Conservation (phyloP, 2,797 vertebrate genomes). For the Sebastes taczanowskii region DNA sequence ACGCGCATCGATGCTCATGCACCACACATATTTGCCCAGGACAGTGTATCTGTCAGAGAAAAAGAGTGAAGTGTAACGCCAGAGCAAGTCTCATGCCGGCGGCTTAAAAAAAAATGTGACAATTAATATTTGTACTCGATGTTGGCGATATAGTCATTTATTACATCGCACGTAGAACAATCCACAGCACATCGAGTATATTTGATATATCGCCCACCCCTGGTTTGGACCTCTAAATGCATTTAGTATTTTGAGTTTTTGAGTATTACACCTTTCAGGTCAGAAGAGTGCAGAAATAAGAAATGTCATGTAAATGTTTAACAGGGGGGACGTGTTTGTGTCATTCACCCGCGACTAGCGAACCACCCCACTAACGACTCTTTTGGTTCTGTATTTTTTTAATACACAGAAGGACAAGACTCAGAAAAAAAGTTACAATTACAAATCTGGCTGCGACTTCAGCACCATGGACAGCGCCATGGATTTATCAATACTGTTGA, state of each 20-base stretch:
- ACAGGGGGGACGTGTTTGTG: background rate
- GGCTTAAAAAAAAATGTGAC: too few relatives aligned
- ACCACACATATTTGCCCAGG: too few relatives aligned
- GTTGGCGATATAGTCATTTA: too few relatives aligned
- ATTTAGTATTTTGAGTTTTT: background rate
- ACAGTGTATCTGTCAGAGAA: too few relatives aligned
- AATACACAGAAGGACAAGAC: background rate
- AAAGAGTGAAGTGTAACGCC: fast-evolving
- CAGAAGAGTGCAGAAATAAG: background rate
- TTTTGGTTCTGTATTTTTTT: too few relatives aligned
- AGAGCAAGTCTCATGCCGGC: too few relatives aligned
- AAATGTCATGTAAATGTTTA: background rate
- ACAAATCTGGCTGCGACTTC: background rate
- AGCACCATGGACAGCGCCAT: background rate
- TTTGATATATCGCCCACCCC: too few relatives aligned
- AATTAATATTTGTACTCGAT: too few relatives aligned
- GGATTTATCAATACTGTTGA: background rate
- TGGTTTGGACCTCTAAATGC: background rate
- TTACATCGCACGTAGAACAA: fast-evolving
- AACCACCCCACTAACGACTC: too few relatives aligned
- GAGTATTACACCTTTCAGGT: background rate
- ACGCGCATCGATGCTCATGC: too few relatives aligned
- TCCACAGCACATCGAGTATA: too few relatives aligned
- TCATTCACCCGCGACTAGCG: background rate
- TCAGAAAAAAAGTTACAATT: background rate